phyloP scores from a whole-genome alignment of 2,888 invertebrate species.

The Idaea dimidiata region DNA sequence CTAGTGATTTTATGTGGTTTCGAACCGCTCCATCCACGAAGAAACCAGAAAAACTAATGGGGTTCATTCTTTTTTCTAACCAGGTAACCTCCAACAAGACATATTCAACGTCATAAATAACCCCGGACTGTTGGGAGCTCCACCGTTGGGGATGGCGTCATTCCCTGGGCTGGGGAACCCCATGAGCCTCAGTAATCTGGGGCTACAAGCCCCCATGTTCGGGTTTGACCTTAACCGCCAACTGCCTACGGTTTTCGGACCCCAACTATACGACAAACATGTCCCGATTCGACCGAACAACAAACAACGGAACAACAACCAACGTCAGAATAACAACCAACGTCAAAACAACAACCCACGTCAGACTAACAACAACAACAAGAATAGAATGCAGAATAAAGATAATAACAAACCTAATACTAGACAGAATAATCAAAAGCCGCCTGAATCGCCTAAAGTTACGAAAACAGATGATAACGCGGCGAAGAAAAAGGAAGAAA shows the following conservation, averaged over 20 bases:
- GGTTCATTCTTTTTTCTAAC: too few relatives aligned
- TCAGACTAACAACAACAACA: conserved; percentile 31
- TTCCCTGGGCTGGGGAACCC: conserved; percentile 34
- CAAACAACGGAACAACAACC: conserved; percentile 22
- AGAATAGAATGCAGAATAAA: conserved; percentile 21
- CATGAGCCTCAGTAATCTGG: conserved; percentile 26
- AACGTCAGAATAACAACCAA: conserved; percentile 22
- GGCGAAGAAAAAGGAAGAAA: conserved; percentile 72
- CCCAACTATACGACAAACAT: conserved; percentile 66
- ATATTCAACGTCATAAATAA: conserved; percentile 33
- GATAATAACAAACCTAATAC: conserved; percentile 15
- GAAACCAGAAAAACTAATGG: too few relatives aligned
- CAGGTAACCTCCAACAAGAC: conserved; percentile 24
- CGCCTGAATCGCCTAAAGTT: conserved; percentile 10
- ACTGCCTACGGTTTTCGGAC: conserved; percentile 44
- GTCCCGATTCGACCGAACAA: conserved; percentile 54
- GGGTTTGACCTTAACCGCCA: conserved; percentile 60
- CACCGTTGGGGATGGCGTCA: conserved; percentile 32
- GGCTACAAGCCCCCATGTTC: conserved; percentile 50
- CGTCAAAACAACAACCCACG: conserved; percentile 20
- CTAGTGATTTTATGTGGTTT: too few relatives aligned
- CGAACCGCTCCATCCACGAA: too few relatives aligned
- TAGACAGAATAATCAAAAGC: conserved; percentile 8
- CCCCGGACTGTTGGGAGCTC: conserved; percentile 36
- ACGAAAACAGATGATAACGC: conserved; percentile 30